phyloP scores from a whole-genome alignment of 2,888 invertebrate species.

The Malthinus seriepunctatus region DNA sequence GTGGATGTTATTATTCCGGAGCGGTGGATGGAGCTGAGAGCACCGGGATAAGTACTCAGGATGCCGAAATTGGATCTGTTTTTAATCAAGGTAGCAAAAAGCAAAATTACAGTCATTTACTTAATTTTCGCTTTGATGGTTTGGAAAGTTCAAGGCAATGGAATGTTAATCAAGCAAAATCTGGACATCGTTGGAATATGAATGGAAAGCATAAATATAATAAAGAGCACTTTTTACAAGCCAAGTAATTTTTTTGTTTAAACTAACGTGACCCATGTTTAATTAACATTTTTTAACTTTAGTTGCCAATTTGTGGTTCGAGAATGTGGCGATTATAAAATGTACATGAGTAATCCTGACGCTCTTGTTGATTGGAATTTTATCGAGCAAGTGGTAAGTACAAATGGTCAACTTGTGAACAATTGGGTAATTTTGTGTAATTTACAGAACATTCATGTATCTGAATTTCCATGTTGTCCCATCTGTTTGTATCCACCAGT shows the following conservation, averaged over 20 bases:
- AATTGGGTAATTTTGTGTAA: neutral
- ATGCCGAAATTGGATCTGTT: conserved; percentile 81
- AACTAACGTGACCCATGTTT: neutral
- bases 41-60: conserved; percentile 61
- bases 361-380: conserved; percentile 87
- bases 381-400: conserved; percentile 89
- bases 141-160: conserved; percentile 54
- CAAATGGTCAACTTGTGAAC: neutral
- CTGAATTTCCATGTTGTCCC: conserved; percentile 78
- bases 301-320: conserved; percentile 96
- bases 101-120: conserved; percentile 90
- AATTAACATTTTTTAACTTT: conserved; percentile 38
- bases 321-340: conserved; percentile 76
- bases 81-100: conserved; percentile 85
- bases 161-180: conserved; percentile 34
- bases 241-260: conserved; percentile 66
- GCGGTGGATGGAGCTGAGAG: conserved; percentile 69
- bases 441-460: conserved; percentile 64
- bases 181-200: conserved; percentile 52
- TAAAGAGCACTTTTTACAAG: conserved; percentile 93
- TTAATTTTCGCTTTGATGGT: conserved; percentile 86
- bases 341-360: conserved; percentile 83
- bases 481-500: conserved; percentile 88
- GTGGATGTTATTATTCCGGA: conserved; percentile 60
- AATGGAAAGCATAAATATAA: conserved; percentile 75